Evolutionary conservation across 1,140 invertebrate genomes (phyloP).

Genomic region (Drosophila guanche): DNA sequence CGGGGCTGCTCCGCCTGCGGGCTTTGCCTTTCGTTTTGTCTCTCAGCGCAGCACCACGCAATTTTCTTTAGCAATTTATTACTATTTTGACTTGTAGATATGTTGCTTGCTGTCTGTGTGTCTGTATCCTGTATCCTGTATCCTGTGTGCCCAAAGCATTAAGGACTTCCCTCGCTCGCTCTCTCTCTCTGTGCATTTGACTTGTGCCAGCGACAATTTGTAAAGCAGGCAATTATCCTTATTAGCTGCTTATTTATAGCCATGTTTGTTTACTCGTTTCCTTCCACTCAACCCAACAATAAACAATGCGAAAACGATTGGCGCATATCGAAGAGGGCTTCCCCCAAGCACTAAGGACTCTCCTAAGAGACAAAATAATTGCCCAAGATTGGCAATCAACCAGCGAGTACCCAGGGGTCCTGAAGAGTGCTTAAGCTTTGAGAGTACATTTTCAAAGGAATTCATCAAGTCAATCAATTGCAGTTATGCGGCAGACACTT

Average conservation of each 20-base stretch:
- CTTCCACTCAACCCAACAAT: conserved; percentile 45
- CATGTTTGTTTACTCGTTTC: conserved; percentile 73
- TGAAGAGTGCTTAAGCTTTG: conserved; percentile 17
- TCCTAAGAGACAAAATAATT: conserved; percentile 29
- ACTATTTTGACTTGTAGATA: conserved; percentile 79
- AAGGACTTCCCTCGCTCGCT: background rate
- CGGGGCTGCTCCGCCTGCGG: background rate
- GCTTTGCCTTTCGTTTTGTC: conserved; percentile 10
- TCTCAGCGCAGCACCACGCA: conserved; percentile 27
- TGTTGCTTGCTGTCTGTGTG: conserved; percentile 4
- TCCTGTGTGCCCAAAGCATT: background rate
- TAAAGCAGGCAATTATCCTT: conserved; percentile 81
- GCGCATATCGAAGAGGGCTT: background rate
- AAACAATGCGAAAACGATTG: conserved; percentile 52
- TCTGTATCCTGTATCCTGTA: background rate
- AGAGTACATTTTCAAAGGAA: no score
- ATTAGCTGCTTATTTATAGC: conserved; percentile 79
- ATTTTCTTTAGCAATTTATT: conserved; percentile 77
- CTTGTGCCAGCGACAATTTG: conserved; percentile 62
- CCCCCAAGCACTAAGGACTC: background rate
- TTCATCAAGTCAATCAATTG: no score
- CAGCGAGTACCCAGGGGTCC: conserved; percentile 8
- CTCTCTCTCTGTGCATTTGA: background rate
- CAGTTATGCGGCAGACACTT: no score
- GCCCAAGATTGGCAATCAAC: conserved; percentile 26